Base-by-base conservation (phyloP, 2,888 invertebrate species). In the Rotaria magnacalcarata region DNA sequence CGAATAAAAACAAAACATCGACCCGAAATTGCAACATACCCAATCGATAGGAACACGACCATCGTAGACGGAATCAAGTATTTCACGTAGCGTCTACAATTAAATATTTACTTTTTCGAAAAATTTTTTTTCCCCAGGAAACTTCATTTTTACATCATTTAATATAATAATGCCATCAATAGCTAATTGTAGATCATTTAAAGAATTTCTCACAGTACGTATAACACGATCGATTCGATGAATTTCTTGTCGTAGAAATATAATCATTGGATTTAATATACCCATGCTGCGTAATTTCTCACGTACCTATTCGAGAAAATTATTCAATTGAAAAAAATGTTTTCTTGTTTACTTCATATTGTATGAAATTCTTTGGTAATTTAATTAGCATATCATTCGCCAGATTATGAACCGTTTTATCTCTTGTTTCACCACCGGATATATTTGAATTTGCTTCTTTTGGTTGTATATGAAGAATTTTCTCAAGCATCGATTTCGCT, bases 151-250 rank as follows among this genome's bases (percentile, higher is more conserved):
- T 75, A 75, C 75, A 24, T 96, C 95, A 89, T 96, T 96, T 97
- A 97, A 97, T 50, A 97, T 95, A 89, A 97, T 97, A 0, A 96
- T 97, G 50, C 97, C 97, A 89, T 97, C 97, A 88, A 97, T 97
- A 24, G 97, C 97, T 88, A 97, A 92, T 91, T 96, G 96, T 85
- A 97, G 92, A 91, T 97, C 96, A 86, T 94, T 94, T 85, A 97
- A 92, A 8, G 96, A 96, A 0, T 93, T 93, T 85, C 94, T 92
- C 0, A 96, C 96, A 88, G 89, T 92, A 89, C 93, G 93, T 86
- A 97, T 94, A 16, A 97, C 96, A 87, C 93, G 93, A 90, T 96
- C 95, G 92, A 97, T 96, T 87, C 97, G 93, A 89, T 94, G 93
- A 74, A 94, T 92, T 91, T 94, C 94, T 89, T 94, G 94, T 24